Evolutionary conservation across 2,888 invertebrate genomes (phyloP).

Genomic region (Drosophila mimica): DNA sequence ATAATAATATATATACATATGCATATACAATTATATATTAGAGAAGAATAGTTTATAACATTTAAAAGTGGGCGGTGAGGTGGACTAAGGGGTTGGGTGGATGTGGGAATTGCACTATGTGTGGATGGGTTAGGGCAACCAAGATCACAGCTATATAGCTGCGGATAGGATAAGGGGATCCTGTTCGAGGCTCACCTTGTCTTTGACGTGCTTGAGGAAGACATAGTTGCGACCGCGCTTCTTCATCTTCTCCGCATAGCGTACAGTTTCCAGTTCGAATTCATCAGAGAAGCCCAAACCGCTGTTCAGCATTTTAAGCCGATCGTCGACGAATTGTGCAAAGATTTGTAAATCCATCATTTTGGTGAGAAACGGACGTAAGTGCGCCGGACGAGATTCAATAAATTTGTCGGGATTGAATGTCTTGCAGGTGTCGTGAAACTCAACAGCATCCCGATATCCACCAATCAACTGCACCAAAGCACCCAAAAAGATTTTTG

Average conservation of each 20-base stretch:
- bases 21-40: constrained; percentile 21
- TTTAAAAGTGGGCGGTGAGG: constrained; percentile 15
- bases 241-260: constrained; percentile 86
- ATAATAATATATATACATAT: constrained; percentile 9
- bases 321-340: constrained; percentile 96
- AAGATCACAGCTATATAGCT: constrained; percentile 26
- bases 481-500: constrained; percentile 94
- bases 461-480: constrained; percentile 97
- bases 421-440: constrained; percentile 89
- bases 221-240: constrained; percentile 88
- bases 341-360: constrained; percentile 97
- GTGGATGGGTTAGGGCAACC: constrained; percentile 39
- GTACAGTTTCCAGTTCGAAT: constrained; percentile 95
- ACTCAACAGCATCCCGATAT: constrained; percentile 95
- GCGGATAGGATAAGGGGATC: constrained; percentile 1
- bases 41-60: constrained; percentile 30
- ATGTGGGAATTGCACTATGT: constrained; percentile 39
- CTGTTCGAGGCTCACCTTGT: constrained; percentile 88
- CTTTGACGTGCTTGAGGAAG: constrained; percentile 94
- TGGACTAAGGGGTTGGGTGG: constrained; percentile 22
- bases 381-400: constrained; percentile 91
- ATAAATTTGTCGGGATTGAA: constrained; percentile 95
- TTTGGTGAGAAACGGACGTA: constrained; percentile 95
- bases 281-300: constrained; percentile 97
- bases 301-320: constrained; percentile 95